Conservation (phyloP, 2,113 vertebrate genomes). For the Petrocephalus microphthalmus region DNA sequence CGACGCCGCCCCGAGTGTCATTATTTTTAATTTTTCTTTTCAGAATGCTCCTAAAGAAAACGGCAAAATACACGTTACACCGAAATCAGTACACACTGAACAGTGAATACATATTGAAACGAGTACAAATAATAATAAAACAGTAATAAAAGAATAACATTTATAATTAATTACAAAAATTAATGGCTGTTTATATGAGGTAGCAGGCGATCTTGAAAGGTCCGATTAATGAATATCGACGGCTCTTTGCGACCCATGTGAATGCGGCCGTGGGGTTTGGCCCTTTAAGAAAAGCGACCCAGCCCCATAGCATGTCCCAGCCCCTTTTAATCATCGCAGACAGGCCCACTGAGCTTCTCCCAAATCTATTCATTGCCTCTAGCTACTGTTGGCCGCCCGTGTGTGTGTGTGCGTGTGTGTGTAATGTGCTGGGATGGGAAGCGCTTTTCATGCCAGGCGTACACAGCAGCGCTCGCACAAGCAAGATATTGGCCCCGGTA, state of each 20-base stretch:
- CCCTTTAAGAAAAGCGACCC: neutral
- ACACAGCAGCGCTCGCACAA: neutral
- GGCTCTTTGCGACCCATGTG: neutral
- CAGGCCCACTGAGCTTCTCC: conserved; percentile 1
- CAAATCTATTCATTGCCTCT: conserved; percentile 1
- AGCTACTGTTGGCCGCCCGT: neutral
- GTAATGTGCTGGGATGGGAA: neutral
- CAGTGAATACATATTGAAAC: neutral
- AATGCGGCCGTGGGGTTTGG: neutral
- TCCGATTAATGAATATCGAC: neutral
- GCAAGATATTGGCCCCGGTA: neutral
- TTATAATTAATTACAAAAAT: neutral
- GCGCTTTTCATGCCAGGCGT: neutral
- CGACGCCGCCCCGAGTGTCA: neutral
- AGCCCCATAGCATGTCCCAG: neutral
- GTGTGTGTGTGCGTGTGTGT: neutral
- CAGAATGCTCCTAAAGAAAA: neutral
- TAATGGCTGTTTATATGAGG: neutral
- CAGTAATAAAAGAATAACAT: neutral
- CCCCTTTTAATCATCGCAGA: conserved; percentile 4
- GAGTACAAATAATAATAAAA: too few species aligned
- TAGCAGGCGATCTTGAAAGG: neutral
- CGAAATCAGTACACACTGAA: neutral
- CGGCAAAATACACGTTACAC: neutral
- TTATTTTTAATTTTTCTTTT: neutral